phyloP scores from a whole-genome alignment of 2,888 invertebrate species.

The Perithous albicinctus region DNA sequence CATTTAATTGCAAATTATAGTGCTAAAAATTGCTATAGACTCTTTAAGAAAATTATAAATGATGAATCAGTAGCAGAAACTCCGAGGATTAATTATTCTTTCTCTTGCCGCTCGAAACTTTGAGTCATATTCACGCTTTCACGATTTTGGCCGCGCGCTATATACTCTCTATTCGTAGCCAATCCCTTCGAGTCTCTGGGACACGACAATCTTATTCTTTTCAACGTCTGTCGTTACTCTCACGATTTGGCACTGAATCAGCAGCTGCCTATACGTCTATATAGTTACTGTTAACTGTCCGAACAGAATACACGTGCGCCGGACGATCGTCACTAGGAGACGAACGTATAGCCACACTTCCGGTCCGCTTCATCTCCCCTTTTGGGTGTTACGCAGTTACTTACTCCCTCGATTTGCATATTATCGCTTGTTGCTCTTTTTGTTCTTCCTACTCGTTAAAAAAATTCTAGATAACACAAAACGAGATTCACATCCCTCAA shows the following conservation, averaged over 20 bases:
- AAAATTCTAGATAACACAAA: neutral
- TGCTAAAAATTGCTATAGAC: neutral
- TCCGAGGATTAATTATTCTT: constrained; percentile 21
- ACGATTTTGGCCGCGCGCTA: constrained; percentile 50
- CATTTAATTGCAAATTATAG: neutral
- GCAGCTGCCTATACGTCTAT: constrained; percentile 29
- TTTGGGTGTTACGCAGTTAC: constrained; percentile 13
- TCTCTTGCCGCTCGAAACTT: constrained; percentile 30
- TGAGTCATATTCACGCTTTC: constrained; percentile 61
- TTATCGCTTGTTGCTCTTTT: neutral
- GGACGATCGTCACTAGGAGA: constrained; percentile 70
- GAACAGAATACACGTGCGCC: constrained; percentile 52
- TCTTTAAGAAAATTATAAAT: neutral
- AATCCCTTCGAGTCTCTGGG: constrained; percentile 10
- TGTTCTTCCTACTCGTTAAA: neutral
- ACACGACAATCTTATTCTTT: constrained; percentile 18
- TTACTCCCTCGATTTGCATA: constrained; percentile 17
- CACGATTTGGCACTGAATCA: constrained; percentile 53
- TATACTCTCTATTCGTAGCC: neutral
- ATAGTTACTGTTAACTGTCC: neutral
- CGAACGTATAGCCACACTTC: constrained; percentile 64
- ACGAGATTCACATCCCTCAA: neutral
- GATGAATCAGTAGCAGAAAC: constrained; percentile 22
- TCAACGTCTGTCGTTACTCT: constrained; percentile 21
- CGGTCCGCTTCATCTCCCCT: constrained; percentile 32